Conservation (phyloP, 2,888 invertebrate species). For the Agrochola circellaris region DNA sequence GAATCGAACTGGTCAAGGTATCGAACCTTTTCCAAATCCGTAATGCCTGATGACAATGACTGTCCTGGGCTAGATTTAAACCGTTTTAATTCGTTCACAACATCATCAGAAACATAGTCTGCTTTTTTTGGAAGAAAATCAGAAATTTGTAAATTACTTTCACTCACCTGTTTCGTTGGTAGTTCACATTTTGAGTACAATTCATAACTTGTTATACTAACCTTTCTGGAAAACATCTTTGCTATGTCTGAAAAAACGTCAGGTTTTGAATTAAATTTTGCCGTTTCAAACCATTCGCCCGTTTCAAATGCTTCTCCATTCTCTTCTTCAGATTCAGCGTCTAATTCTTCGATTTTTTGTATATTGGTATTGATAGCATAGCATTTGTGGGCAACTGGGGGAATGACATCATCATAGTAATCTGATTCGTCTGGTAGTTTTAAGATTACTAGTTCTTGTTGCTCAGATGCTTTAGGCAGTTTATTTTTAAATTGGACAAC, state of each 20-base stretch:
- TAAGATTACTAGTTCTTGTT: constrained; percentile 33
- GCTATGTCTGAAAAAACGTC: not conserved
- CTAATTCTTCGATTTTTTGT: constrained; percentile 25
- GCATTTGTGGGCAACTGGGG: not conserved
- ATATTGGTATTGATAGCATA: constrained; percentile 20
- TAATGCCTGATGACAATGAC: not conserved
- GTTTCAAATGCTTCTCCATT: constrained; percentile 25
- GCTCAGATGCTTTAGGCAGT: not conserved
- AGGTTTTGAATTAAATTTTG: not conserved
- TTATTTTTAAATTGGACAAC: not conserved
- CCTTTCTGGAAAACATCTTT: not conserved
- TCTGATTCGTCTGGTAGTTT: constrained; percentile 38
- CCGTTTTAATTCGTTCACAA: not conserved
- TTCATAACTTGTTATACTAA: not conserved
- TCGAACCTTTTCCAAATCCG: not conserved
- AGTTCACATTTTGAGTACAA: constrained; percentile 4
- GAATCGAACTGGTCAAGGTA: constrained; percentile 8
- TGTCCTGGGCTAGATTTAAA: not conserved
- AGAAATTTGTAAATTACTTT: constrained; percentile 4
- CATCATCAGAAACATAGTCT: not conserved
- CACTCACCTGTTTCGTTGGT: constrained; percentile 16
- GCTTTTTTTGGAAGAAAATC: not conserved
- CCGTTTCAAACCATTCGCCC: constrained; percentile 46
- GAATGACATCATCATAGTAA: constrained; percentile 39
- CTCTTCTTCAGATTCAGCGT: not conserved